Conservation (phyloP, 1,140 invertebrate genomes). For the Hestina assimilis region DNA sequence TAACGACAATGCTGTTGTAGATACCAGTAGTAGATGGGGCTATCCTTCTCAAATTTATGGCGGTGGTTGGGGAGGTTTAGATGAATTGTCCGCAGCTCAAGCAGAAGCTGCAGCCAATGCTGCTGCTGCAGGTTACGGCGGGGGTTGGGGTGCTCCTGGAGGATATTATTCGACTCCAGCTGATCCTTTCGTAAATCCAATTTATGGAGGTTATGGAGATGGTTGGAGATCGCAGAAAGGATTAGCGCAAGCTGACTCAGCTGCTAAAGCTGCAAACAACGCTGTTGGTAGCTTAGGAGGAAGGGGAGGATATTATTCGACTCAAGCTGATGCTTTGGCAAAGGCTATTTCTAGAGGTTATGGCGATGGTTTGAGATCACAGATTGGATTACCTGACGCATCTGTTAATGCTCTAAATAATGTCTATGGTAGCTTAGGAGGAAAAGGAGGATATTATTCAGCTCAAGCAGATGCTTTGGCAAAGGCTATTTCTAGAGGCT, state of each 20-base stretch:
- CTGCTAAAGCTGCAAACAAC: background rate
- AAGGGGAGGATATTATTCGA: background rate
- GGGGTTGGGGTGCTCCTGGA: constrained; percentile 5
- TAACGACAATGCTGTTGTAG: constrained; percentile 7
- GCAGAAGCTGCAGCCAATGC: constrained; percentile 27
- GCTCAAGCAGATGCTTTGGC: constrained; percentile 21
- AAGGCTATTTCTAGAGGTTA: constrained; percentile 11
- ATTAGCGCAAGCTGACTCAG: constrained; percentile 21
- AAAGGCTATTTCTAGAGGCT: constrained; percentile 6
- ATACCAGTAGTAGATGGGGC: no score
- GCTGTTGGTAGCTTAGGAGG: background rate
- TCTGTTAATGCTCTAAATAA: background rate
- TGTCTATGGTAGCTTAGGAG: background rate
- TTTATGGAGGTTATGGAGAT: constrained; percentile 15
- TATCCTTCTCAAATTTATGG: no score
- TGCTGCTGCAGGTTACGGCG: background rate
- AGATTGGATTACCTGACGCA: constrained; percentile 17
- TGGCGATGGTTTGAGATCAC: constrained; percentile 1
- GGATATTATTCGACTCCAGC: constrained; percentile 16
- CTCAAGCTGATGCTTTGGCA: constrained; percentile 25
- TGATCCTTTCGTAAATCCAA: constrained; percentile 9
- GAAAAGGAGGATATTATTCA: constrained; percentile 5
- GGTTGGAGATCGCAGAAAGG: constrained; percentile 12
- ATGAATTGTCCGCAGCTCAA: constrained; percentile 2
- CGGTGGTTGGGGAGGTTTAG: constrained; percentile 1